phyloP scores from a whole-genome alignment of 2,113 vertebrate genomes.

The Vulpes ferrilata region DNA sequence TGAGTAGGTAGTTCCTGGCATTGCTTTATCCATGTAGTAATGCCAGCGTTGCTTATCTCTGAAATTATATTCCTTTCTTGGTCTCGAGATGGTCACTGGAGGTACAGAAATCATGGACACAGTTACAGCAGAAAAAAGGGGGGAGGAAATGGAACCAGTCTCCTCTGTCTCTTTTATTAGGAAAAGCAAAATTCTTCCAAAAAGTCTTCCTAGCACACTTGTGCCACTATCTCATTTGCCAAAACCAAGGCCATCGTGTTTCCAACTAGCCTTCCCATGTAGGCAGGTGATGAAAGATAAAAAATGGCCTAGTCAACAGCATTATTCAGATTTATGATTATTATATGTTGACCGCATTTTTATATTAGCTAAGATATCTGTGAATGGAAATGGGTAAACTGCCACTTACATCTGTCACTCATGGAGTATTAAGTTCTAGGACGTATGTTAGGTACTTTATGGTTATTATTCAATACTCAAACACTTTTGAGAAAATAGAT shows the following conservation, averaged over 20 bases:
- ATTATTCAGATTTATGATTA: slow-evolving; percentile 16
- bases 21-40: background rate
- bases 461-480: background rate
- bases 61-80: background rate
- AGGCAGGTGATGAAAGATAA: background rate
- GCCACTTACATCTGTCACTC: background rate
- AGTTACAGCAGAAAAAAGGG: background rate
- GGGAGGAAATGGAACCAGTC: background rate
- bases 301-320: background rate
- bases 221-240: background rate
- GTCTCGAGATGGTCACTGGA: background rate
- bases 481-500: slow-evolving; percentile 19
- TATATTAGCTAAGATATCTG: background rate
- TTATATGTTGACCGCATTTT: background rate
- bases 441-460: background rate
- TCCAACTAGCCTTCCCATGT: background rate
- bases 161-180: background rate
- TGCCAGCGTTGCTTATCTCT: background rate
- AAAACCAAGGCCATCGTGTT: background rate
- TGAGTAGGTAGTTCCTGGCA: background rate
- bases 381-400: background rate
- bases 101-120: background rate
- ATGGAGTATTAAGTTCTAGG: background rate
- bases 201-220: background rate
- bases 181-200: background rate